These are phyloP conservation scores for Allygus modestus DNA, from an alignment of 2,888 invertebrate genomes.

Conservation along the genomic window DNA sequence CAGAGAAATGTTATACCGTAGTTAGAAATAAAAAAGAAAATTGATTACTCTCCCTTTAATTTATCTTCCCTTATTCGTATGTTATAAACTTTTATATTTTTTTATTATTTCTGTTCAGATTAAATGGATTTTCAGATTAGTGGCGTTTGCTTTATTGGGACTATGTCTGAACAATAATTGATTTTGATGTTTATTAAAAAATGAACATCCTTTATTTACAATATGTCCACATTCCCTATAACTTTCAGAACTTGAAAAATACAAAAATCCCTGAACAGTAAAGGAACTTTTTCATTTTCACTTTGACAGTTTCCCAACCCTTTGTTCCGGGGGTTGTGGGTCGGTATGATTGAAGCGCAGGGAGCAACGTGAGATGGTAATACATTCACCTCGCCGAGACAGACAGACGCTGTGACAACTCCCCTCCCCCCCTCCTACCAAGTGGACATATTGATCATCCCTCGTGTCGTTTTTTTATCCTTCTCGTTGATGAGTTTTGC, in stretches of 20 bases:
- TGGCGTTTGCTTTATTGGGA: too few relatives aligned
- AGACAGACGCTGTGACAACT: conserved; percentile 52
- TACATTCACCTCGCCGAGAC: conserved; percentile 54
- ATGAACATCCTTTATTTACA: too few relatives aligned
- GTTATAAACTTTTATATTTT: too few relatives aligned
- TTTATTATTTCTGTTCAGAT: too few relatives aligned
- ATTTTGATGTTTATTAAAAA: too few relatives aligned
- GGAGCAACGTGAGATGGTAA: conserved; percentile 40
- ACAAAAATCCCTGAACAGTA: background rate
- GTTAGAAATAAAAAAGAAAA: too few relatives aligned
- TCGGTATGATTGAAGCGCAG: conserved; percentile 27
- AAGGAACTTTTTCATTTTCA: background rate
- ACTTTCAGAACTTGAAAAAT: background rate
- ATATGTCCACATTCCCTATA: too few relatives aligned
- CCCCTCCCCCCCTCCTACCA: conserved; percentile 28
- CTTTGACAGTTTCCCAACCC: background rate
- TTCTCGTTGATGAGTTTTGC: conserved; percentile 42
- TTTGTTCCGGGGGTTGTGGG: background rate
- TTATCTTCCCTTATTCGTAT: too few relatives aligned
- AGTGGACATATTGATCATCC: conserved; percentile 58
- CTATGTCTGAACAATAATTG: too few relatives aligned
- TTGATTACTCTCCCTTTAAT: too few relatives aligned
- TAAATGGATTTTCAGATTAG: too few relatives aligned
- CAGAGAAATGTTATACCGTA: too few relatives aligned
- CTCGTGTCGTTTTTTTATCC: conserved; percentile 32